Base-by-base conservation (phyloP, 37 sponge, comb jelly and placozoan genomes). In the Chondrosia reniformis region DNA sequence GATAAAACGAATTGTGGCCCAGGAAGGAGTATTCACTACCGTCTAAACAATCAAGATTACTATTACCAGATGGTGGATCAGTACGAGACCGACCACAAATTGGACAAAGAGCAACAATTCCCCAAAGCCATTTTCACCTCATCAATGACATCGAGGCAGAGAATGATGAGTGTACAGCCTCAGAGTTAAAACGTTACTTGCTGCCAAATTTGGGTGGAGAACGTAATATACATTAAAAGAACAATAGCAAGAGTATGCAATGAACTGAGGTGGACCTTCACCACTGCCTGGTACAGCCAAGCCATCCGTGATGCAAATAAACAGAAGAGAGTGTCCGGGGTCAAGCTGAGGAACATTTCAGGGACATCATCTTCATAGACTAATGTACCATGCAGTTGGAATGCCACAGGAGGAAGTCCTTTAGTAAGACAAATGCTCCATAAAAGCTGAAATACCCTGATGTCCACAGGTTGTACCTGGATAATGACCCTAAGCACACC, bases 121-220 rank as follows among this genome's bases (percentile, higher is more conserved):
- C 58, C 7, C 6, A 56, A 8, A 56, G 58, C 58, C 58, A 56
- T 6, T 56, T 28, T 56, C 52, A 15, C 52, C 15, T 49, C 58
- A 56, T 56, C 8, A 6, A 56, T 56, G 58, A 56, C n/a, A 6
- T 6, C 6, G 27, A 28, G 58, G 58, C 58, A 2, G 6, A 8
- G 58, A 56, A 56, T 6, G 58, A 56, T 6, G 58, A 56, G 58
- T 56, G 58, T 56, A 56, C 58, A 56, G 58, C 58, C 58, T 56
- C 58, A 56, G 58, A 56, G 9, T 8, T 56, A 6, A 56, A 56
- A 56, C 4, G 27, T 28, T 56, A 3, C 58, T 56, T 6, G 3
- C 58, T 56, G 58, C 58, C 8, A 56, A 6, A 56, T 56, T 56
- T 8, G 7, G 7, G 7, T 6, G 9, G 58, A 56, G 3, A 56